Evolutionary conservation across 2,797 vertebrate genomes (phyloP).

Genomic region (Mareca strepera): DNA sequence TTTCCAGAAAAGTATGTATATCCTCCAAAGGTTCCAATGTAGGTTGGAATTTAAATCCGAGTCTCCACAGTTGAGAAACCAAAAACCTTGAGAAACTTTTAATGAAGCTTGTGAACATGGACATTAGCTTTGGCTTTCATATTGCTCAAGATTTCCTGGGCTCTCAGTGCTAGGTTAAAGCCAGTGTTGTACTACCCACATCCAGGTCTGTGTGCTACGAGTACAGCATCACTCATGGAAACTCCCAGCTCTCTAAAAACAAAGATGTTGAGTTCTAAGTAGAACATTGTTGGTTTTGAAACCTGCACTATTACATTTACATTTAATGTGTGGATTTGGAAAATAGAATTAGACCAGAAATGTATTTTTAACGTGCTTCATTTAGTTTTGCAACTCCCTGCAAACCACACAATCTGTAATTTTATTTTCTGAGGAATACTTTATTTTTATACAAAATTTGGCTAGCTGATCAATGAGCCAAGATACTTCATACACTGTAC

Average conservation of each 20-base stretch:
- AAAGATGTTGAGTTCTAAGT: constrained; percentile 17
- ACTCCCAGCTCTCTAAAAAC: constrained; percentile 20
- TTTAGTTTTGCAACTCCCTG: constrained; percentile 55
- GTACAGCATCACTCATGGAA: not conserved
- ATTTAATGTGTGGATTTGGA: constrained; percentile 45
- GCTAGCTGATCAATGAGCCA: constrained; percentile 36
- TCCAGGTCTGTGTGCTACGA: not conserved
- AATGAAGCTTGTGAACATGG: not conserved
- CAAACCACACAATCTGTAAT: constrained; percentile 62
- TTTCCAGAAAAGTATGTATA: not conserved
- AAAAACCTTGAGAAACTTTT: not conserved
- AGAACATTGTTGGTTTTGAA: constrained; percentile 26
- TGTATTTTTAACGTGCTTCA: constrained; percentile 33
- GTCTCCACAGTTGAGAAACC: not conserved
- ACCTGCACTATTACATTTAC: constrained; percentile 12
- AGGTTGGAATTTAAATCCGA: not conserved
- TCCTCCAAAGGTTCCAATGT: not conserved
- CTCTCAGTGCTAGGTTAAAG: not conserved
- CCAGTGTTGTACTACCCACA: not conserved
- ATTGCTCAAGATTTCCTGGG: not conserved
- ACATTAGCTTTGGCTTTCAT: not conserved
- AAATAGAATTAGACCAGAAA: constrained; percentile 55
- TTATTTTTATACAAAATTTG: constrained; percentile 37
- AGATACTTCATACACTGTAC: constrained; percentile 3
- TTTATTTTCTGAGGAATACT: constrained; percentile 35